Evolutionary conservation across 2,888 invertebrate genomes (phyloP), one percentile per base, ranked within the genome.

Genomic region (Rhamphomyia laevipes): DNA sequence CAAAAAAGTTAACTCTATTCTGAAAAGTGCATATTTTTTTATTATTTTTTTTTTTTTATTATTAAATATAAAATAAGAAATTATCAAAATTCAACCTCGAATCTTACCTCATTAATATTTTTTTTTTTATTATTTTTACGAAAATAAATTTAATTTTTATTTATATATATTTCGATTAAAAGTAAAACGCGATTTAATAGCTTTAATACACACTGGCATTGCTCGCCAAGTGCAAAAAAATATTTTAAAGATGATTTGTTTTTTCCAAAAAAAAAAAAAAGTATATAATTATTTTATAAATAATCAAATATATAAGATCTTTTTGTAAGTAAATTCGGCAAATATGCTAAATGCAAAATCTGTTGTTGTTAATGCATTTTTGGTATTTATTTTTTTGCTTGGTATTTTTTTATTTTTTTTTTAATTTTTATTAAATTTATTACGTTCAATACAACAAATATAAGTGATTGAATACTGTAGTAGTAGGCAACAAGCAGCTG

Each of bases 201-300:
- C 52, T 44, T 49, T 58, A 59, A 65, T 63, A 63, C 63, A 65
- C 64, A 60, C 51, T 65, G 66, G 70, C 70, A 70, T 70, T 70
- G 70, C 70, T 69, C 70, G 70, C 70, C 70, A 67, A 66, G 68
- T 63, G 63, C 58, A 60, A 62, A 61, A n/a, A n/a, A 53, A 46
- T 35, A 43, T 43, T 43, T 48, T 41, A 38, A 27, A 48, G 37
- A 27, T 27, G 23, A n/a, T 35, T 35, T 35, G 7, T 13, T n/a
- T 5, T n/a, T 31, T 30, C 18, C 51, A 59, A 61, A 58, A 60
- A 54, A 56, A 48, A 49, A 42, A 50, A 49, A 46, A 53, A 51
- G 51, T 57, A 48, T 38, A 23, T 41, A 23, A 15, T 38, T 31
- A 50, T 50, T 48, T 13, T 23, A 46, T 49, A 37, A 43, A 50